Evolutionary conservation across 2,888 invertebrate genomes (phyloP).

Genomic region (Dicycla oo): DNA sequence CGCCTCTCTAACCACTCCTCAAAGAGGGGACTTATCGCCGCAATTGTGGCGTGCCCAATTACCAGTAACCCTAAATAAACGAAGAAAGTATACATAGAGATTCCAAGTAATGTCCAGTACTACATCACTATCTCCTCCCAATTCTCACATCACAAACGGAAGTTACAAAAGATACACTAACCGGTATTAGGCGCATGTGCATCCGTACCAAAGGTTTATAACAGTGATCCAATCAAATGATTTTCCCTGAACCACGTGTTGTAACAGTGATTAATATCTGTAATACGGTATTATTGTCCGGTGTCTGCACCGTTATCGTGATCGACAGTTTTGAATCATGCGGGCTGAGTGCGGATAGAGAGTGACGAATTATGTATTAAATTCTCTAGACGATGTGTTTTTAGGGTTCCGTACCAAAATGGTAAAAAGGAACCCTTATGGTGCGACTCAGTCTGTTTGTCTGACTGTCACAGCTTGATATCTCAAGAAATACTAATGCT

Average conservation of each 20-base stretch:
- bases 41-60: too few relatives aligned
- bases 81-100: neutral
- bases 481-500: too few relatives aligned
- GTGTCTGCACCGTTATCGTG: conserved; percentile 69
- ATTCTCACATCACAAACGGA: conserved; percentile 55
- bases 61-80: too few relatives aligned
- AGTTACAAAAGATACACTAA: conserved; percentile 38
- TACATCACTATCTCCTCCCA: neutral
- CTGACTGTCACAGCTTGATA: too few relatives aligned
- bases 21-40: too few relatives aligned
- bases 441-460: too few relatives aligned
- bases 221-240: conserved; percentile 56
- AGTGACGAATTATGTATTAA: conserved; percentile 61
- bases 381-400: too few relatives aligned
- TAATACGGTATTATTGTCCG: conserved; percentile 67
- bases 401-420: too few relatives aligned
- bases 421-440: too few relatives aligned
- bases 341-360: conserved; percentile 76
- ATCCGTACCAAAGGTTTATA: conserved; percentile 26
- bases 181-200: conserved; percentile 32
- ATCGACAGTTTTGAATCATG: conserved; percentile 80
- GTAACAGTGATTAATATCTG: conserved; percentile 79
- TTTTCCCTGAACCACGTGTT: conserved; percentile 61
- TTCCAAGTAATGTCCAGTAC: neutral
- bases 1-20: too few relatives aligned